A percentile compares a stretch with the other conserved stretches of the same genome.
phyloP scores from a whole-genome alignment of 2,888 invertebrate species.

The Lasioglossum morio region DNA sequence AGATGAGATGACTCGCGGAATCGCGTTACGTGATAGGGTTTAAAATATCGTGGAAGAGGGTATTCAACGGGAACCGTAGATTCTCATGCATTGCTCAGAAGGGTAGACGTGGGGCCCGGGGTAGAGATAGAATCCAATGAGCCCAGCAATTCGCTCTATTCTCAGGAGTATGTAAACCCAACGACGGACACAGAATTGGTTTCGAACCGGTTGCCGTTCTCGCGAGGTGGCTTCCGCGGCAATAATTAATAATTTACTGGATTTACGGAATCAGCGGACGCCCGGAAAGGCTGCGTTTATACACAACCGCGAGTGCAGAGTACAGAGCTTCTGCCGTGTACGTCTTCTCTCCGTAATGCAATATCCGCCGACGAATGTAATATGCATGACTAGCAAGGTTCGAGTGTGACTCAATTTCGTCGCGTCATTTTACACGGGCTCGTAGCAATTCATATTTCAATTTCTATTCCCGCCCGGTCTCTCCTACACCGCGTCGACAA shows the following conservation, averaged over 20 bases:
- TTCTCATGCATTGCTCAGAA: conserved; percentile 42
- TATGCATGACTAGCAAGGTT: conserved; percentile 48
- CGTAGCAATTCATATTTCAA: conserved; percentile 62
- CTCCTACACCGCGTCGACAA: not conserved
- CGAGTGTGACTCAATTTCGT: conserved; percentile 60
- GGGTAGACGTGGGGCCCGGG: not conserved
- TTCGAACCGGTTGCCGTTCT: conserved; percentile 6
- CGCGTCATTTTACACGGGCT: conserved; percentile 55
- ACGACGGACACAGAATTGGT: conserved; percentile 31
- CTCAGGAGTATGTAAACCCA: conserved; percentile 50
- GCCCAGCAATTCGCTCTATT: conserved; percentile 44
- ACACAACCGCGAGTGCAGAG: conserved; percentile 37
- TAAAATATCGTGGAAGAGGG: conserved; percentile 42
- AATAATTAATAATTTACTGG: conserved; percentile 51
- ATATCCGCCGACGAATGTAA: conserved; percentile 50
- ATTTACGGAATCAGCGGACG: conserved; percentile 26
- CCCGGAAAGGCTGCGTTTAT: conserved; percentile 17
- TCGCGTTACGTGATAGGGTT: conserved; percentile 49
- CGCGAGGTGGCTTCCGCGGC: not conserved
- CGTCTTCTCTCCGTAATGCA: conserved; percentile 48
- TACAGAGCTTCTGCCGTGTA: conserved; percentile 14
- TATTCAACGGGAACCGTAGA: conserved; percentile 22
- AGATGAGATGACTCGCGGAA: conserved; percentile 38
- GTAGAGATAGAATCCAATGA: conserved; percentile 42
- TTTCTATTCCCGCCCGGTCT: conserved; percentile 24